Evolutionary conservation across 2,797 vertebrate genomes (phyloP), one percentile per base, ranked within the genome.

Genomic region (Aplochiton taeniatus): DNA sequence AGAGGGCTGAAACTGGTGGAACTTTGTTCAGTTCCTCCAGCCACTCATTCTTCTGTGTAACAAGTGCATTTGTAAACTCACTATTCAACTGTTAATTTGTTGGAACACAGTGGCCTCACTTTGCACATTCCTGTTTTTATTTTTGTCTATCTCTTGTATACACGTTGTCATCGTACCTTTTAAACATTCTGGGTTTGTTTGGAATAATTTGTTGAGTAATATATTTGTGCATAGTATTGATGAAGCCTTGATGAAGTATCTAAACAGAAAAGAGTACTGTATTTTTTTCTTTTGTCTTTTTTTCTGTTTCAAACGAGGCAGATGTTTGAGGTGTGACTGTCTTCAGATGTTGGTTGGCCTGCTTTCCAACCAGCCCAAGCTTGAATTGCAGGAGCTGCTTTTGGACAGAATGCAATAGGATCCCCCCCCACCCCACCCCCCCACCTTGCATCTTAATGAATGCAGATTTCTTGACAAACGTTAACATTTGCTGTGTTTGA

Each of bases 81-180:
- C 82, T 59, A 78, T 89, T 87, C 84, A 88, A 68, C 74, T 67
- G 63, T 71, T 87, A 84, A 88, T 88, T 85, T 81, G 83, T 81
- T 69, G 80, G 78, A 72, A 68, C 66, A 62, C 53, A 46, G 68
- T 67, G 31, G 31, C 74, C 75, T 70, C 47, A 13, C 65, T 76
- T 61, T 63, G 72, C 75, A 31, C 52, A 70, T 58, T 10, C 53
- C 4, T 1, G 44, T 74, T 70, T 75, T 4, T 48, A 3, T 48
- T 48, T 48, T 1, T 14, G 1, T 48, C 9, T 48, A 11, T 48
- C 9, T 48, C 1, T 48, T 48, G 46, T 48, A 48, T 48, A 48
- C 46, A 48, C 10, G 13, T 48, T 48, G 46, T 8, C 13, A 48
- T 48, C 13, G 8, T 48, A 14, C 2, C 3, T 4, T 10, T 48